These are phyloP conservation scores for Bovichtus diacanthus DNA, from an alignment of 2,797 vertebrate species.

Conservation along the genomic window DNA sequence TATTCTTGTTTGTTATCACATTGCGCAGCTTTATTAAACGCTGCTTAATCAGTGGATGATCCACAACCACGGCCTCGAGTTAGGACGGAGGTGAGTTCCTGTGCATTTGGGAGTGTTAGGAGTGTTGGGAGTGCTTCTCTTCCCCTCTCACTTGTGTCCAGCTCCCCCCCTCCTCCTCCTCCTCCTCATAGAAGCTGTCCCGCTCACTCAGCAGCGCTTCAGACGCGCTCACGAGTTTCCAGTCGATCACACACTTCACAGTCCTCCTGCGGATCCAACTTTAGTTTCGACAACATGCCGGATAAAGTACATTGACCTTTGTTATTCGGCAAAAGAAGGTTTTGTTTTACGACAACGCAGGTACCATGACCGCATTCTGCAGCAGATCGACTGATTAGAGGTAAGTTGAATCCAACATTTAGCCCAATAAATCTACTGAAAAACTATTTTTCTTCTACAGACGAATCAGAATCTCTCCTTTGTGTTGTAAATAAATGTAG, in stretches of 20 bases:
- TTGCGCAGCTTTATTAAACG: background rate
- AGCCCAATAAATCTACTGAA: background rate
- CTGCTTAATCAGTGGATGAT: background rate
- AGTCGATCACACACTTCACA: background rate
- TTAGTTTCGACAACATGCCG: background rate
- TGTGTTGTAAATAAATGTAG: background rate
- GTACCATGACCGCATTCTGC: constrained; percentile 45
- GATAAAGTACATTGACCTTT: background rate
- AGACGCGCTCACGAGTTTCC: constrained; percentile 36
- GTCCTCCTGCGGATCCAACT: background rate
- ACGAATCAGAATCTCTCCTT: background rate
- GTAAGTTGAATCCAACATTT: constrained; percentile 47
- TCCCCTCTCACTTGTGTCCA: background rate
- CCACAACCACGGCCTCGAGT: background rate
- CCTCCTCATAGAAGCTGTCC: constrained; percentile 27
- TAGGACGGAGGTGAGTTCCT: background rate
- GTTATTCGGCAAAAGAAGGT: background rate
- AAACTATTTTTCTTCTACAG: background rate
- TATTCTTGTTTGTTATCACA: background rate
- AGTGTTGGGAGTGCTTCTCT: no score
- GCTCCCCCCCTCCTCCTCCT: constrained; percentile 31
- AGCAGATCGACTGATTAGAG: constrained; percentile 51
- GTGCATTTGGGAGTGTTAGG: background rate
- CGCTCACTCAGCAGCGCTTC: constrained; percentile 12
- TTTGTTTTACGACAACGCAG: constrained; percentile 3